Conservation (phyloP, 1,140 invertebrate genomes). For the Drosophila paulistorum region DNA sequence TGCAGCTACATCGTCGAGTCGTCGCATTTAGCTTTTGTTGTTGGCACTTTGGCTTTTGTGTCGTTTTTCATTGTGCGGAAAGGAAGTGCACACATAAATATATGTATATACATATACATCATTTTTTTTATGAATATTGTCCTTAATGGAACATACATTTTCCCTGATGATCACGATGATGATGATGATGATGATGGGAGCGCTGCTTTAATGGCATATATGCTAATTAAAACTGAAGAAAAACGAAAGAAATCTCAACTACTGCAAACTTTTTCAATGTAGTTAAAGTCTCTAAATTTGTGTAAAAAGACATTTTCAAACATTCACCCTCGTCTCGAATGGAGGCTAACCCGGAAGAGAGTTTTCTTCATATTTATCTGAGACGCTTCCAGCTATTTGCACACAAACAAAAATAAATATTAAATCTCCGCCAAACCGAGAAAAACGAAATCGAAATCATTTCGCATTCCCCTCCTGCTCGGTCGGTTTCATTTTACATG, state of each 20-base stretch:
- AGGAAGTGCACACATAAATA: constrained; percentile 46
- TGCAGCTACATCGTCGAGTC: constrained; percentile 51
- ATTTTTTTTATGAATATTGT: constrained; percentile 44
- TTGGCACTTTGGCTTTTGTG: constrained; percentile 81
- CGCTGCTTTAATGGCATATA: constrained; percentile 51
- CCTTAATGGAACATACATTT: constrained; percentile 51
- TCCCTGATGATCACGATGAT: constrained; percentile 12
- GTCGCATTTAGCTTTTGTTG: constrained; percentile 42
- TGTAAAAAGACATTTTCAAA: constrained; percentile 3
- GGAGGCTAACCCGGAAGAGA: too few relatives aligned
- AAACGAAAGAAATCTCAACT: background rate
- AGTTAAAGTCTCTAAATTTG: background rate
- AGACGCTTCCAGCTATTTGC: constrained; percentile 77
- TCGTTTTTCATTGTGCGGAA: constrained; percentile 71
- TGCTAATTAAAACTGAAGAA: constrained; percentile 60
- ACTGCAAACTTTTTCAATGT: background rate
- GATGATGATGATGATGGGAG: constrained; percentile 19
- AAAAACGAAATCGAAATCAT: constrained; percentile 73
- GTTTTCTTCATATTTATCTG: constrained; percentile 47
- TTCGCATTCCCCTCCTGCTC: constrained; percentile 23
- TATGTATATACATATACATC: constrained; percentile 57
- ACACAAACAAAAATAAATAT: constrained; percentile 82
- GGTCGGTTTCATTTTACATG: constrained; percentile 46
- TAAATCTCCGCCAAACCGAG: constrained; percentile 73
- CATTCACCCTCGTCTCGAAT: background rate